These are phyloP conservation scores for Loris lydekkerianus DNA, from an alignment of 2,797 vertebrate species.

Conservation along the genomic window DNA sequence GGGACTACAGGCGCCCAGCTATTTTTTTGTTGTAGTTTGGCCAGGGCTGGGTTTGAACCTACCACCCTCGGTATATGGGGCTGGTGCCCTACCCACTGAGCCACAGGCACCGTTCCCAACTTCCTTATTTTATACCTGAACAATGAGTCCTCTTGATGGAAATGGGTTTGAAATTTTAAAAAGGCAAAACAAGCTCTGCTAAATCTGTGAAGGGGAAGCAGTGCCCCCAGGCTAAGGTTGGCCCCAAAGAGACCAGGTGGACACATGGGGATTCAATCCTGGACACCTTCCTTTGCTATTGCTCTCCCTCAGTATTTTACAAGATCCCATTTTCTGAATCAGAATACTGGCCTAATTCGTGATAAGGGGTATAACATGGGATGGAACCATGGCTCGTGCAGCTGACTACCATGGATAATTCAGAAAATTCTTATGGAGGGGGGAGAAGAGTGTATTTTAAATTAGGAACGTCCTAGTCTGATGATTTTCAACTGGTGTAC, in stretches of 20 bases:
- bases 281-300: background rate
- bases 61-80: too few species aligned
- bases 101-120: background rate
- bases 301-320: background rate
- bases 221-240: background rate
- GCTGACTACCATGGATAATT: background rate
- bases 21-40: too few species aligned
- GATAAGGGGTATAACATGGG: background rate
- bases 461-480: background rate
- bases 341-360: background rate
- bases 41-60: too few species aligned
- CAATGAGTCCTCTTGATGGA: background rate
- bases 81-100: too few species aligned
- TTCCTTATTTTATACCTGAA: constrained; percentile 19
- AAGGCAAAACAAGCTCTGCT: background rate
- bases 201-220: background rate
- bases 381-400: background rate
- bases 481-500: too few species aligned
- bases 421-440: background rate
- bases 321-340: background rate
- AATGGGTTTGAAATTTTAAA: background rate
- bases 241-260: background rate
- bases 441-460: constrained; percentile 14
- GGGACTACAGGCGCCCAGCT: too few species aligned
- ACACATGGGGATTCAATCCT: background rate